phyloP scores from a whole-genome alignment of 2,797 vertebrate species.

The Sus cebifrons region DNA sequence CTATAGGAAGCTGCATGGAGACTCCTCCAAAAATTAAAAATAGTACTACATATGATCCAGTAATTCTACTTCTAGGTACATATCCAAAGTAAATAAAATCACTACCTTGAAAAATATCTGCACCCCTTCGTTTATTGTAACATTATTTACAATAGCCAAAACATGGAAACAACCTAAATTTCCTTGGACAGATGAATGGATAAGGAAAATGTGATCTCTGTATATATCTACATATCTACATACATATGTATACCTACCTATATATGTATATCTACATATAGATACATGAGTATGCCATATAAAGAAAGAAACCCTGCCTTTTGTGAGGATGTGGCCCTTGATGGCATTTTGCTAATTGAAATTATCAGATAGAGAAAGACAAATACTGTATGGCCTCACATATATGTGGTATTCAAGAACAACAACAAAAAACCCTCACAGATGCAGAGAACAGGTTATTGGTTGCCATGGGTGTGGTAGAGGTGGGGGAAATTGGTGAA shows the following conservation, averaged over 20 bases:
- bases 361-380: neutral
- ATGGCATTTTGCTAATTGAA: neutral
- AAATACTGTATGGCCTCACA: neutral
- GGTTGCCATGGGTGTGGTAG: neutral
- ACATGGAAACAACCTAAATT: neutral
- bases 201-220: neutral
- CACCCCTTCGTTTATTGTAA: neutral
- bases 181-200: neutral
- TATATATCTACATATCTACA: too few species aligned
- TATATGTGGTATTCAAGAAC: neutral
- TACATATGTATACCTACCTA: too few species aligned
- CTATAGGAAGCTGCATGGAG: neutral
- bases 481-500: neutral
- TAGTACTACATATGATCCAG: neutral
- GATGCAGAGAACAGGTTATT: neutral
- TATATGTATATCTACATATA: too few species aligned
- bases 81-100: neutral
- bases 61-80: neutral
- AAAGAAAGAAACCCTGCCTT: neutral
- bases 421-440: neutral
- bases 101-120: neutral
- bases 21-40: neutral
- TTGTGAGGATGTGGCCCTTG: neutral
- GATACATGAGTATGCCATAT: neutral
- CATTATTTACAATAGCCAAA: neutral